A percentile compares a stretch with the other conserved stretches of the same genome.
These are phyloP conservation scores for Pelochelys cantorii DNA, from an alignment of 2,797 vertebrate species.

Conservation along the genomic window DNA sequence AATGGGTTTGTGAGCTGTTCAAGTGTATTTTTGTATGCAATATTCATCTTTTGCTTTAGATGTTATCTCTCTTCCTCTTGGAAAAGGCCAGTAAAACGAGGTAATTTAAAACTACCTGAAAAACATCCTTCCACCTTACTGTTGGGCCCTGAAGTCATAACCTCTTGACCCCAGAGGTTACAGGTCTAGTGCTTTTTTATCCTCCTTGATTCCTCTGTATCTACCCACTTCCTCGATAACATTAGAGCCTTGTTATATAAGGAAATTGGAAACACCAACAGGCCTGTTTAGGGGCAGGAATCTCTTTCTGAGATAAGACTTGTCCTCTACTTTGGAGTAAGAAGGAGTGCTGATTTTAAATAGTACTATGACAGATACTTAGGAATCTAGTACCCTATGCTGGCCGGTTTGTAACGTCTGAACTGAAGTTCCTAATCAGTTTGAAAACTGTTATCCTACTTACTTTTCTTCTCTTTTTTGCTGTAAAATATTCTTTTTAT, in stretches of 20 bases:
- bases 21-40: conserved; percentile 19
- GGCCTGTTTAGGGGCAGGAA: conserved; percentile 46
- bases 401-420: neutral
- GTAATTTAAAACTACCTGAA: conserved; percentile 85
- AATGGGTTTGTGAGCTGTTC: conserved; percentile 28
- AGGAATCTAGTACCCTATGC: conserved; percentile 18
- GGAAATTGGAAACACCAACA: conserved; percentile 87
- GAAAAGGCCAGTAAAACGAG: conserved; percentile 62
- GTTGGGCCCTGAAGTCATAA: conserved; percentile 73
- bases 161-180: conserved; percentile 84
- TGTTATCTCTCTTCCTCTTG: conserved; percentile 76
- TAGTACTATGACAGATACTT: conserved; percentile 44
- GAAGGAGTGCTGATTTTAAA: conserved; percentile 74
- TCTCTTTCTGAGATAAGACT: conserved; percentile 78
- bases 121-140: conserved; percentile 82
- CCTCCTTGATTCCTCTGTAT: conserved; percentile 81
- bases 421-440: neutral
- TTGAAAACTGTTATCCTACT: neutral
- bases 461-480: neutral
- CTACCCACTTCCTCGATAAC: conserved; percentile 82
- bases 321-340: conserved; percentile 50
- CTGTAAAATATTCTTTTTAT: rapidly evolving
- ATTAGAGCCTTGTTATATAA: conserved; percentile 82
- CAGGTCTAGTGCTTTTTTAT: conserved; percentile 81
- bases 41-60: conserved; percentile 63